Percentiles rank a stretch among this genome's conserved stretches.
phyloP scores from a whole-genome alignment of 1,140 invertebrate genomes.

The Pectinophora gossypiella region DNA sequence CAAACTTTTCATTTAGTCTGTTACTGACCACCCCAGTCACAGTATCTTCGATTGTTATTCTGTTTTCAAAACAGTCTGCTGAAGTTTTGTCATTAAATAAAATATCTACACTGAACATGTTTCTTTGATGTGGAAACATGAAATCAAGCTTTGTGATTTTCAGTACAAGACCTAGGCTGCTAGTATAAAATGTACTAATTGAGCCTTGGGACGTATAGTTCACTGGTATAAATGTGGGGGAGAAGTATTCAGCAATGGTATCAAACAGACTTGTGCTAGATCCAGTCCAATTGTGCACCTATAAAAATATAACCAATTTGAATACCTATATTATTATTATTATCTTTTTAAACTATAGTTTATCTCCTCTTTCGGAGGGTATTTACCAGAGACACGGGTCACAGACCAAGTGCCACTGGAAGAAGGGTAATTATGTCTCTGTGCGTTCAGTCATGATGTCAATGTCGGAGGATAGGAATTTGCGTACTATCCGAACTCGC shows the following conservation, averaged over 20 bases:
- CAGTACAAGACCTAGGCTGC: constrained; percentile 36
- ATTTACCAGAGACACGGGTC: no score
- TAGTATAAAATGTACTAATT: constrained; percentile 47
- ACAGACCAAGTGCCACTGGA: no score
- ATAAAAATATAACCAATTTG: constrained; percentile 19
- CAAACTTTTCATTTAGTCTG: constrained; percentile 42
- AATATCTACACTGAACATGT: constrained; percentile 51
- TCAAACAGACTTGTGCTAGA: constrained; percentile 37
- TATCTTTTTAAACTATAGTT: no score
- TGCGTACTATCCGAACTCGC: no score
- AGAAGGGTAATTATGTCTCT: no score
- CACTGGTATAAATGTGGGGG: constrained; percentile 38
- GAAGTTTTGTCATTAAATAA: constrained; percentile 55
- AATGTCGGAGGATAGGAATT: no score
- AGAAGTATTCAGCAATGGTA: constrained; percentile 38
- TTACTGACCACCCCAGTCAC: constrained; percentile 36
- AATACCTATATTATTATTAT: background rate
- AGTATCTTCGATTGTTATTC: constrained; percentile 45
- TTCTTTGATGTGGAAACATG: constrained; percentile 45
- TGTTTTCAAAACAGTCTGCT: constrained; percentile 38
- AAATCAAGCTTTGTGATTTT: constrained; percentile 56
- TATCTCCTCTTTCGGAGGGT: no score
- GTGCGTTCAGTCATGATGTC: no score
- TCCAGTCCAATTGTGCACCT: constrained; percentile 52
- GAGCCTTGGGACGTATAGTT: constrained; percentile 31